Conservation (phyloP, 2,113 vertebrate species). For the cattle (Bos taurus) region ARS-UCD2.0 NC_037349.1:9398001-9398500, state of each 20-base stretch:
- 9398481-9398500: not conserved
- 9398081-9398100: not conserved
- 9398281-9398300: not conserved
- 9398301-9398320: not conserved
- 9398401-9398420: not conserved
- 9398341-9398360: not conserved
- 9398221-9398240: not conserved
- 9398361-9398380: not conserved
- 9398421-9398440: not conserved
- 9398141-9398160: not conserved
- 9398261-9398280: not conserved
- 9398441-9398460: not conserved
- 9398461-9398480: not conserved
- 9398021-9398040: not conserved
- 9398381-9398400: not conserved
- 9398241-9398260: not conserved
- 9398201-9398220: not conserved
- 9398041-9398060: not conserved
- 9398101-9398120: not conserved
- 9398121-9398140: too few species aligned
- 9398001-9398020: not conserved
- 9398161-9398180: not conserved
- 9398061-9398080: not conserved
- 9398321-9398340: not conserved
- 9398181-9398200: not conserved